Evolutionary conservation across 2,113 vertebrate species (phyloP), one percentile per base, ranked within the genome.

Genomic region (Seriola aureovittata): DNA sequence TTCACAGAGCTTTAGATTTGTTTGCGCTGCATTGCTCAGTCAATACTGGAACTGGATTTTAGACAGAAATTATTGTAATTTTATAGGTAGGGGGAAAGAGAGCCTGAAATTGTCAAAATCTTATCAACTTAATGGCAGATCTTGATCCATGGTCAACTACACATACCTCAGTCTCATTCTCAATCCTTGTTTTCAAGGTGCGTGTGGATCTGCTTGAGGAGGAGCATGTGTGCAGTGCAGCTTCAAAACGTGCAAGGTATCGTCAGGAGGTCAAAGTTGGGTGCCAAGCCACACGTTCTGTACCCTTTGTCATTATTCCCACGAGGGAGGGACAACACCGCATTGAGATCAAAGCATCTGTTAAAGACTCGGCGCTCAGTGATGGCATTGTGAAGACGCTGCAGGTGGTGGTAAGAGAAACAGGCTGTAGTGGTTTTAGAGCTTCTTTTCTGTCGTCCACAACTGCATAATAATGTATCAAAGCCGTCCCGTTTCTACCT

Each of bases 271-370:
- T 97, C 0, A 1, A 0, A 0, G n/a, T 98, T 8, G 87, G 76
- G 0, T 0, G 55, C 0, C 44, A 82, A 40, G 94, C 95, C 0
- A 96, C 96, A 0, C 32, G 80, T 21, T 50, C 95, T 0, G 90
- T 98, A 1, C 90, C 97, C 6, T 97, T 96, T 0, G 23, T 97
- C 75, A 72, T 99, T 0, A 95, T 98, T n/a, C 98, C 98, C 7
- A 82, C 97, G 74, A 90, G 90, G 64, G 16, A 91, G 0, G 97
- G 96, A 1, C 8, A 88, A 0, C 89, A 93, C 0, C 81, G 82
- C 0, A 77, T 99, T 0, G 96, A 97, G 82, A 96, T 98, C 74
- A 97, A 96, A 91, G 97, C 95, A 0, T 88, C 95, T 0, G 96
- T 97, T 3, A 86, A 62, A 19, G 67, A 90, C 4, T 32, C 1